A percentile compares a stretch with the other conserved stretches of the same genome.
These are phyloP conservation scores for Vultur gryphus DNA, from an alignment of 2,797 vertebrate species.

Conservation along the genomic window DNA sequence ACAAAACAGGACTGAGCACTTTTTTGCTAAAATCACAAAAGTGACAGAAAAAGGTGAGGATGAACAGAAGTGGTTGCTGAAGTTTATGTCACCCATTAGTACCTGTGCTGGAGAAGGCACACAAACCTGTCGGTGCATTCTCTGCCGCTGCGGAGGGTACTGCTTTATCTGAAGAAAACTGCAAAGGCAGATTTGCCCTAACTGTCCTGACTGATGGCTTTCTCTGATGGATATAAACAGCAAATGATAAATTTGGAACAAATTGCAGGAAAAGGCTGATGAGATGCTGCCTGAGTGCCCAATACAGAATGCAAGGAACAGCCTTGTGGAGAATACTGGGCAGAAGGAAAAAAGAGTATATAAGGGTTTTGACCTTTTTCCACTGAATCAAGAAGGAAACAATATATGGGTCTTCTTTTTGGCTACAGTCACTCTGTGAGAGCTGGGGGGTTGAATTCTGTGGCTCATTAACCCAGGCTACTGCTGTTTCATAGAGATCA, in stretches of 20 bases:
- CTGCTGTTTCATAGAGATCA: constrained; percentile 10
- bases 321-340: neutral
- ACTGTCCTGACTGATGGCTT: neutral
- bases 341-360: neutral
- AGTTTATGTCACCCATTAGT: neutral
- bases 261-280: neutral
- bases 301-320: neutral
- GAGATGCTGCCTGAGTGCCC: neutral
- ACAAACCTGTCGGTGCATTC: accelerated
- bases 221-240: neutral
- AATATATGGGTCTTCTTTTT: neutral
- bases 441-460: neutral
- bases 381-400: neutral
- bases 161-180: neutral
- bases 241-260: neutral
- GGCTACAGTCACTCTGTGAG: neutral
- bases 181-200: neutral
- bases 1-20: neutral
- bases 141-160: neutral
- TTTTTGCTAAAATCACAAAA: neutral
- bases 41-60: neutral
- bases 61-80: neutral
- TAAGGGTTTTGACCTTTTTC: neutral
- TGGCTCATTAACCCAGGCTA: neutral
- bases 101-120: neutral